phyloP scores from a whole-genome alignment of 2,888 invertebrate species.

The Sepiola atlantica region DNA sequence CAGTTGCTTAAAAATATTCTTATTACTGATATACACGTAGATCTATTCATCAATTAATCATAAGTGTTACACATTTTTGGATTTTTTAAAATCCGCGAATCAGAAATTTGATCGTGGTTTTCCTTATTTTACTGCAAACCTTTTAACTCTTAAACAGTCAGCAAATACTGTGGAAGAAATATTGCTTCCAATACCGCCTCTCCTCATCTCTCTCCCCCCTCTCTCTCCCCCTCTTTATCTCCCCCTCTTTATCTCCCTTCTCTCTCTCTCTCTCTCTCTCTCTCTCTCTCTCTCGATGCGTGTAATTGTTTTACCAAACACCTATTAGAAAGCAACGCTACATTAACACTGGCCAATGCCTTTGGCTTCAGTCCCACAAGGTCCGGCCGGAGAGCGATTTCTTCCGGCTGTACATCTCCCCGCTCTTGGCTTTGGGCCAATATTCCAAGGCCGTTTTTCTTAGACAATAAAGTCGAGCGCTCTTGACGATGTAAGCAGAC shows the following conservation, averaged over 20 bases:
- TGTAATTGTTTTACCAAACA: neutral
- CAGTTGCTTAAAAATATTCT: too few relatives aligned
- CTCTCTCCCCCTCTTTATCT: neutral
- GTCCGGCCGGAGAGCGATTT: conserved; percentile 6
- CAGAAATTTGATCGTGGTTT: neutral
- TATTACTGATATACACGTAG: too few relatives aligned
- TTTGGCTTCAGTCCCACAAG: neutral
- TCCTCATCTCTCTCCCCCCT: too few relatives aligned
- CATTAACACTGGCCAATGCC: neutral
- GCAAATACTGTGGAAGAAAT: neutral
- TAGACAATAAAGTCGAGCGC: neutral
- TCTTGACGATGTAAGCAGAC: too few relatives aligned
- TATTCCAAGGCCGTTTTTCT: neutral
- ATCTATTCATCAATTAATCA: too few relatives aligned
- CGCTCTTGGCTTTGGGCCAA: neutral
- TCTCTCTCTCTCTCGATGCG: neutral
- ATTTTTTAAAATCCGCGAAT: too few relatives aligned
- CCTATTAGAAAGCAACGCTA: neutral
- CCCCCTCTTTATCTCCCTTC: too few relatives aligned
- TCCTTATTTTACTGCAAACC: neutral
- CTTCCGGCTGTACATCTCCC: neutral
- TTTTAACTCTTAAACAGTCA: neutral
- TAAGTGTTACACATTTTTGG: too few relatives aligned
- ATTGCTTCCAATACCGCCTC: neutral
- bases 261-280: too few relatives aligned